Base-by-base conservation (phyloP, 2,113 vertebrate genomes). In the Nycticebus coucang region DNA sequence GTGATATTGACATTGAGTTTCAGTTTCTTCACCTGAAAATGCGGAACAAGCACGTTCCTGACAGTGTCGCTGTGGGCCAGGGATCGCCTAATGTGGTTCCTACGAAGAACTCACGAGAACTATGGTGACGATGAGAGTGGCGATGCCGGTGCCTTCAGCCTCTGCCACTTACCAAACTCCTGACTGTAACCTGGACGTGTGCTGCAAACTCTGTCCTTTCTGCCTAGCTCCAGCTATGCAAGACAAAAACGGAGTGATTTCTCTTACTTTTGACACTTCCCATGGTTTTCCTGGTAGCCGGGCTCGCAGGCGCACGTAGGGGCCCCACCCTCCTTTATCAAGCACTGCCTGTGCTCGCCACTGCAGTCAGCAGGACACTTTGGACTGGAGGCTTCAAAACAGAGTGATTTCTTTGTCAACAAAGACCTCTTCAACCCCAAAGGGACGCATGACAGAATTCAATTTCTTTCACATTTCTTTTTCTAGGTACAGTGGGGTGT, bases 291-390 rank as follows among this genome's bases (percentile, higher is more conserved):
- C 71, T 45, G 0, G 57, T 96, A 97, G 84, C 87, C 89, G 0
- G 30, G 0, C 59, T 92, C 13, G 62, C 98, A 99, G 4, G 0
- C 1, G 9, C 98, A 99, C 0, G 0, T 0, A 2, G 37, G 3
- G 0, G 0, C 0, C 12, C 0, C 0, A 0, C 0, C 0, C 1
- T 0, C 0, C 0, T 11, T 1, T 71, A 12, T 1, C 12, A 55
- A 0, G 30, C 98, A 99, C 24, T 96, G 94, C 30, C 91, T 7
- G 0, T 7, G 0, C 0, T 0, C 0, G 7, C 7, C 1, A 0
- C 6, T 59, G 95, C 98, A 99, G 5, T 0, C 0, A 0, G 4
- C 0, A 5, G 11, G 0, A 82, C 98, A 99, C 8, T 0, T 84
- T 96, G 53, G 4, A 91, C 84, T 71, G 81, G 77, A 12, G 92